These are phyloP conservation scores for Drosophila algonquin DNA, from an alignment of 2,888 invertebrate genomes.

Conservation along the genomic window DNA sequence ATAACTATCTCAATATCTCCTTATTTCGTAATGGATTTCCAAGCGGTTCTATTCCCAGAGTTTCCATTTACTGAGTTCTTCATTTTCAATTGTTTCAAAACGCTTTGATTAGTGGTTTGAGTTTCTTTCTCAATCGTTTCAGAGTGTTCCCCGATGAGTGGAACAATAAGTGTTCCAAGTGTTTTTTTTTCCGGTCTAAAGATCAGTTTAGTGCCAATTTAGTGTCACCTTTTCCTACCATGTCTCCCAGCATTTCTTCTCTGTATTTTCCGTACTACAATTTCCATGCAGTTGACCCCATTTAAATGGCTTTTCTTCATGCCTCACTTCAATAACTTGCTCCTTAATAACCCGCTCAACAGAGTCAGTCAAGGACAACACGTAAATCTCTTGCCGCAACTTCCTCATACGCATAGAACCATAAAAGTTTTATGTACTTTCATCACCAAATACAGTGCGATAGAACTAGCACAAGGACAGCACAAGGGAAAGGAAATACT, in stretches of 20 bases:
- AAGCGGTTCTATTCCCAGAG: background rate
- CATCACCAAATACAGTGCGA: constrained; percentile 13
- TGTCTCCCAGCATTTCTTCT: background rate
- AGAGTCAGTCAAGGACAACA: constrained; percentile 31
- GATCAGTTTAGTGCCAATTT: no score
- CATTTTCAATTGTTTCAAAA: background rate
- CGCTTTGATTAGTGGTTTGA: no score
- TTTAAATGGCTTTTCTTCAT: constrained; percentile 29
- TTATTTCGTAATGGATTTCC: no score
- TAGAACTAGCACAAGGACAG: constrained; percentile 58
- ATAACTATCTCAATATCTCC: no score
- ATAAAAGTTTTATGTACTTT: constrained; percentile 38
- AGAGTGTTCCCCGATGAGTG: background rate
- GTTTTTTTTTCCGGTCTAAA: no score
- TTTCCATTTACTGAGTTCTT: no score
- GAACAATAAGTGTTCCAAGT: no score
- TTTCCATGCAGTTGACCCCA: constrained; percentile 17
- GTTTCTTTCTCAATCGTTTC: background rate
- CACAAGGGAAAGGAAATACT: constrained; percentile 49
- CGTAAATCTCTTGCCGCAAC: constrained; percentile 28
- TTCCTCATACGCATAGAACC: constrained; percentile 31
- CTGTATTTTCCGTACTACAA: background rate
- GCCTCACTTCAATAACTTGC: constrained; percentile 27
- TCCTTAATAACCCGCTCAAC: constrained; percentile 16
- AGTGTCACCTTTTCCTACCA: background rate